Conservation (phyloP, 2,797 vertebrate genomes). For the Amblyopsis hoosieri region DNA sequence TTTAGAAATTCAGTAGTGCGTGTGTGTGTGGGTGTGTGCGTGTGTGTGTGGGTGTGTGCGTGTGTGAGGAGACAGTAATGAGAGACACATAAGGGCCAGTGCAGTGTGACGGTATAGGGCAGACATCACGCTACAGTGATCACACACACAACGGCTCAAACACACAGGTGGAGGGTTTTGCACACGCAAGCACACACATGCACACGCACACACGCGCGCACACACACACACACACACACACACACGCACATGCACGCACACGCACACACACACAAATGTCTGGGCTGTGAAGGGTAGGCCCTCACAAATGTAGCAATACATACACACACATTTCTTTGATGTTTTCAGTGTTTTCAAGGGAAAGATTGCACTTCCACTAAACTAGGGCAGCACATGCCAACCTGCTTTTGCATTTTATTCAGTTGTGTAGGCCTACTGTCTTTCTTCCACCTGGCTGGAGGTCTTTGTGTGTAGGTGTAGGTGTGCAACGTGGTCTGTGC, state of each 20-base stretch:
- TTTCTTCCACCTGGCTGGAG: not conserved
- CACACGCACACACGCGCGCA: not conserved
- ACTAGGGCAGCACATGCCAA: not conserved
- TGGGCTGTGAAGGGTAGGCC: too few relatives aligned
- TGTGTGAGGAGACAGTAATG: constrained; percentile 41
- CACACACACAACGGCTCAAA: constrained; percentile 47
- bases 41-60: constrained; percentile 26
- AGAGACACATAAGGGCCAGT: constrained; percentile 44
- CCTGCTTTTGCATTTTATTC: not conserved
- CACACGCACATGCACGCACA: constrained; percentile 4
- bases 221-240: constrained; percentile 28
- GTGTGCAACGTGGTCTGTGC: not conserved
- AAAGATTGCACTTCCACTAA: constrained; percentile 2
- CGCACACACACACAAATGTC: not conserved
- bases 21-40: constrained; percentile 17
- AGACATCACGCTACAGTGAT: constrained; percentile 54
- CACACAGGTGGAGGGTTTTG: constrained; percentile 8
- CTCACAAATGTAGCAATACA: not conserved
- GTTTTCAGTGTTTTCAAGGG: constrained; percentile 5
- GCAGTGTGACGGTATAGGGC: constrained; percentile 60
- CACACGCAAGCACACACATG: not conserved
- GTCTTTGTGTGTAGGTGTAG: not conserved
- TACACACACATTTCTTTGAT: constrained; percentile 1
- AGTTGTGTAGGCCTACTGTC: not conserved
- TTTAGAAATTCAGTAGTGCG: constrained; percentile 6